phyloP scores from a whole-genome alignment of 2,888 invertebrate genomes.

The Mythimna albipuncta region DNA sequence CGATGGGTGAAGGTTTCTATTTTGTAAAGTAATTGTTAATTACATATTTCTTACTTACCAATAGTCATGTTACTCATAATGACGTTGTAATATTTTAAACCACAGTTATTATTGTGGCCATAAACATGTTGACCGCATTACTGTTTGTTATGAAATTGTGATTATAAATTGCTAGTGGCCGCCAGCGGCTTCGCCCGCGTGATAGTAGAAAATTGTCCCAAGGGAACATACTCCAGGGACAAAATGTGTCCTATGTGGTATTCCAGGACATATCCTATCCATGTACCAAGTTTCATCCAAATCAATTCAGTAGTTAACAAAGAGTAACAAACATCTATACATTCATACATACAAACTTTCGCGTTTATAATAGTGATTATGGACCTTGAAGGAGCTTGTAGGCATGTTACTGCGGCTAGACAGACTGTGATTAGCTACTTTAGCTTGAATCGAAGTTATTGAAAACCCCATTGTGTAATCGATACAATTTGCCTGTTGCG shows the following conservation, averaged over 20 bases:
- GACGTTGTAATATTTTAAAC: conserved; percentile 33
- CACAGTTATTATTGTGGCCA: conserved; percentile 40
- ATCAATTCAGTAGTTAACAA: no score
- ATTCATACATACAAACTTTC: no score
- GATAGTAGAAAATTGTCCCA: no score
- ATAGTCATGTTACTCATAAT: conserved; percentile 14
- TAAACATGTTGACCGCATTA: conserved; percentile 42
- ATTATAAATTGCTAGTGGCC: conserved; percentile 9
- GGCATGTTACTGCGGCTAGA: conserved; percentile 11
- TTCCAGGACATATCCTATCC: no score
- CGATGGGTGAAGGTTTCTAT: not conserved
- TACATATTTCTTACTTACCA: not conserved
- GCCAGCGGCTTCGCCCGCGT: no score
- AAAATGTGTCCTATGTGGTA: no score
- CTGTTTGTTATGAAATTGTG: conserved; percentile 27
- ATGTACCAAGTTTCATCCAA: no score
- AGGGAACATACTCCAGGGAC: no score
- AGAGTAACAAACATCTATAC: no score
- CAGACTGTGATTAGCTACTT: not conserved
- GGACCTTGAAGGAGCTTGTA: conserved; percentile 12
- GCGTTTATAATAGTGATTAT: not conserved
- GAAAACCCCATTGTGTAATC: not conserved
- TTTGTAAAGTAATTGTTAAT: not conserved
- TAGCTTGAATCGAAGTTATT: not conserved
- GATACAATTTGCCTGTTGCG: no score